Percentiles rank a stretch among this genome's conserved stretches.
Conservation (phyloP, 2,797 vertebrate species). For the Notolepis coatsorum region DNA sequence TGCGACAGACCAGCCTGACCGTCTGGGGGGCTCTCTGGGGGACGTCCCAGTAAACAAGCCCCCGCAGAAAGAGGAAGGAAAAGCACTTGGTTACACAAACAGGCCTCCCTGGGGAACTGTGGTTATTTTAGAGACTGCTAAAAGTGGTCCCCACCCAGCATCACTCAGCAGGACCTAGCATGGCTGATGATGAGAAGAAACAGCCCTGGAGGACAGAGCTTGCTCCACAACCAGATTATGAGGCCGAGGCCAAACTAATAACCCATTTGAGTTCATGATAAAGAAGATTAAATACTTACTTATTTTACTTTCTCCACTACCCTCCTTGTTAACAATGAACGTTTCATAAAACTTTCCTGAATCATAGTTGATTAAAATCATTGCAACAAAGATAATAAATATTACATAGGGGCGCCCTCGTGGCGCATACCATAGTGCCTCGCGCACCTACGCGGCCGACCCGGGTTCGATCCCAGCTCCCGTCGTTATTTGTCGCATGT, state of each 20-base stretch:
- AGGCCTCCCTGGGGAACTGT: conserved; percentile 32
- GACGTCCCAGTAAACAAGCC: conserved; percentile 48
- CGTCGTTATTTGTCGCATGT: no score
- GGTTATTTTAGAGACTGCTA: conserved; percentile 31
- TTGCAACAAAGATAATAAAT: not conserved
- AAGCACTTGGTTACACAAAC: conserved; percentile 64
- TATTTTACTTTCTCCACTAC: not conserved
- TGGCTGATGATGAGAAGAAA: conserved; percentile 21
- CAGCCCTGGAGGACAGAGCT: conserved; percentile 5
- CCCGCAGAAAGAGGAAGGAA: conserved; percentile 49
- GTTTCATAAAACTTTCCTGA: not conserved
- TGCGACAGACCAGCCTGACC: conserved; percentile 33
- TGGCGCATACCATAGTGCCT: no score
- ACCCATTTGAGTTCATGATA: not conserved
- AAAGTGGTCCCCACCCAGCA: conserved; percentile 45
- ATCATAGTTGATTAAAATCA: not conserved
- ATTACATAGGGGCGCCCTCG: no score
- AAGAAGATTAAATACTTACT: not conserved
- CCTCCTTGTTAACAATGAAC: not conserved
- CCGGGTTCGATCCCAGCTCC: no score
- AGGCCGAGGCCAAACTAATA: not conserved
- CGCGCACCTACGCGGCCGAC: no score
- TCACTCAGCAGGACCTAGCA: conserved; percentile 34
- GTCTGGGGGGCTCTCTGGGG: not conserved
- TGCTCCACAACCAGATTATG: no score